Conservation (phyloP, 2,888 invertebrate genomes). For the Cantharis lateralis region DNA sequence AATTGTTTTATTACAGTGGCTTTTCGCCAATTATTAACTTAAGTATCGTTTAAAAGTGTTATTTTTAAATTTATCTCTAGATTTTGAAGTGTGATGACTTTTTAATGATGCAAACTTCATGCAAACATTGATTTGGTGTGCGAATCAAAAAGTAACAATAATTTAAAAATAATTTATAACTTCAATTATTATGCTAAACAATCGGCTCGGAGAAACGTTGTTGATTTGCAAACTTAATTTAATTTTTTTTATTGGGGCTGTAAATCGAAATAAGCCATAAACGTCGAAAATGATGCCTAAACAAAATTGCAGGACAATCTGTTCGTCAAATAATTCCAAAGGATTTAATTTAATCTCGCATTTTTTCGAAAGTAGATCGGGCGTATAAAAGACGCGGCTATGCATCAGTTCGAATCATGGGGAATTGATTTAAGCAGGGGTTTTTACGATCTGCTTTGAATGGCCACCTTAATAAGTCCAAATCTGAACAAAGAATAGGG, state of each 20-base stretch:
- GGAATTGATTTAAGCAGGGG: slow-evolving; percentile 20
- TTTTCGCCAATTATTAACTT: slow-evolving; percentile 33
- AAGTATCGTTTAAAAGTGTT: slow-evolving; percentile 32
- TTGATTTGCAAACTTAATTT: not conserved
- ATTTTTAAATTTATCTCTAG: slow-evolving; percentile 30
- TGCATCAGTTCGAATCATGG: slow-evolving; percentile 12
- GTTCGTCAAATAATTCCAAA: slow-evolving; percentile 1
- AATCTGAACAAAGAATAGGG: slow-evolving; percentile 9
- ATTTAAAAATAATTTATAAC: not conserved
- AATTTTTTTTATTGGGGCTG: not conserved
- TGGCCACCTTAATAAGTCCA: slow-evolving; percentile 26
- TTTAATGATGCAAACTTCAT: slow-evolving; percentile 27
- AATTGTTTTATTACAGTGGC: slow-evolving; percentile 36
- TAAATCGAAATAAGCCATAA: slow-evolving; percentile 1
- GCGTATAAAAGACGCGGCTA: slow-evolving; percentile 12
- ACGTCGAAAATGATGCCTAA: not conserved
- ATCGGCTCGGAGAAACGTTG: not conserved
- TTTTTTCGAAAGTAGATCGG: slow-evolving; percentile 3
- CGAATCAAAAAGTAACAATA: slow-evolving; percentile 2
- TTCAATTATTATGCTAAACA: not conserved
- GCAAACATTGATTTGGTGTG: slow-evolving; percentile 13
- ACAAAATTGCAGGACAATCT: slow-evolving; percentile 2
- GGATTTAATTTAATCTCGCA: slow-evolving; percentile 16
- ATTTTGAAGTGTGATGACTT: slow-evolving; percentile 33
- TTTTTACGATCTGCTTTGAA: slow-evolving; percentile 29